Conservation (phyloP, 2,113 vertebrate genomes). For the Leiothrix lutea region DNA sequence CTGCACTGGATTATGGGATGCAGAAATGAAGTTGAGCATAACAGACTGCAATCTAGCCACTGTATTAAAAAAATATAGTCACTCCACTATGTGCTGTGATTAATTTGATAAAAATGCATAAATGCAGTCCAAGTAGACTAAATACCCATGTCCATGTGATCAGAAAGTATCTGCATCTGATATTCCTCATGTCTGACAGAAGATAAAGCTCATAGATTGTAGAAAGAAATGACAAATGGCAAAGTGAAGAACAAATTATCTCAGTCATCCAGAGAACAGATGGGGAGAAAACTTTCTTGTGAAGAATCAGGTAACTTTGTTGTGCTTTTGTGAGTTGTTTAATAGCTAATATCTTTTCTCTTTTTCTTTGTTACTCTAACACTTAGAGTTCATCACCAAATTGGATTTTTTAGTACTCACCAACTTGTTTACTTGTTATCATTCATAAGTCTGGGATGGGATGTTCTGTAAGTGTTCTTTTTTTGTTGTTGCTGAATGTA, state of each 20-base stretch:
- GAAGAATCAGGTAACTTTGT: neutral
- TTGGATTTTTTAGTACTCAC: neutral
- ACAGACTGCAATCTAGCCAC: neutral
- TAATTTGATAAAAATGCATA: neutral
- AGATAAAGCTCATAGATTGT: neutral
- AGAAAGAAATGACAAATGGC: neutral
- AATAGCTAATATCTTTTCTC: neutral
- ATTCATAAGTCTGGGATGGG: neutral
- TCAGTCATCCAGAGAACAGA: neutral
- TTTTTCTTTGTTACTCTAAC: neutral
- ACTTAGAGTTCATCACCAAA: neutral
- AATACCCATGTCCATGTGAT: neutral
- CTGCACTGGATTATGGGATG: neutral
- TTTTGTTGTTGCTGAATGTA: neutral
- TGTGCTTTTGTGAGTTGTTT: neutral
- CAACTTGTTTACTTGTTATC: neutral
- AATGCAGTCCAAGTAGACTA: neutral
- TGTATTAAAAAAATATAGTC: neutral
- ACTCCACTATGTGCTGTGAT: neutral
- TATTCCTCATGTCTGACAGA: neutral
- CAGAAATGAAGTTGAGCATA: neutral
- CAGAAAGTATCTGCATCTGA: neutral
- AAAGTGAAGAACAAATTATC: neutral
- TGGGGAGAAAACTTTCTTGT: neutral
- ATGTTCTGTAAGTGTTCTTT: neutral